Evolutionary conservation across 2,888 invertebrate genomes (phyloP).

Genomic region (Drosophila mayaguana): DNA sequence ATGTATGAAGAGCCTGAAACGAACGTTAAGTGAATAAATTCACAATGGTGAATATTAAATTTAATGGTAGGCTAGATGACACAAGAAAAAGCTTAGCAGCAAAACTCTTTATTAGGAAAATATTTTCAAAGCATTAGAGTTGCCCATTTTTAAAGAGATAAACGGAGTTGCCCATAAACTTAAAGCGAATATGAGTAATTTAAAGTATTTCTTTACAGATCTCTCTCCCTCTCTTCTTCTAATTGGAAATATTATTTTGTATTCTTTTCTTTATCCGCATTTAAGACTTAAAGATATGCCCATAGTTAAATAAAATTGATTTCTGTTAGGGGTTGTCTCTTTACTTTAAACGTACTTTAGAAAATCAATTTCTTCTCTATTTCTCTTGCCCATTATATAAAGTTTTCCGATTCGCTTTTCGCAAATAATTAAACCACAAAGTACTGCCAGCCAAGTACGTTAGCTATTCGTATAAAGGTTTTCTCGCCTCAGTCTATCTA

Average conservation of each 20-base stretch:
- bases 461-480: neutral
- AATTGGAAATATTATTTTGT: too few species aligned
- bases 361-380: neutral
- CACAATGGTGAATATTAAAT: slow-evolving; percentile 14
- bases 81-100: slow-evolving; percentile 21
- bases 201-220: neutral
- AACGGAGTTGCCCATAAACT: too few species aligned
- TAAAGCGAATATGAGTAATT: too few species aligned
- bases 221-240: neutral
- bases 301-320: too few species aligned
- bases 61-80: slow-evolving; percentile 17
- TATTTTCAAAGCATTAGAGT: neutral
- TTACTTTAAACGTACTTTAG: neutral
- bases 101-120: neutral
- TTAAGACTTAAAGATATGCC: too few species aligned
- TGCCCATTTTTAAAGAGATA: neutral
- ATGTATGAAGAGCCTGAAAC: slow-evolving; percentile 46
- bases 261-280: too few species aligned
- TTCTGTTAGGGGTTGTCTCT: neutral
- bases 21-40: slow-evolving; percentile 36
- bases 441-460: neutral
- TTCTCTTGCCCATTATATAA: neutral
- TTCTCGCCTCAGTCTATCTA: neutral
- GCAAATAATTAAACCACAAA: slow-evolving; percentile 5
- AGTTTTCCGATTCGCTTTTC: neutral